Conservation (phyloP, 2,888 invertebrate genomes). For the Diloba caeruleocephala region DNA sequence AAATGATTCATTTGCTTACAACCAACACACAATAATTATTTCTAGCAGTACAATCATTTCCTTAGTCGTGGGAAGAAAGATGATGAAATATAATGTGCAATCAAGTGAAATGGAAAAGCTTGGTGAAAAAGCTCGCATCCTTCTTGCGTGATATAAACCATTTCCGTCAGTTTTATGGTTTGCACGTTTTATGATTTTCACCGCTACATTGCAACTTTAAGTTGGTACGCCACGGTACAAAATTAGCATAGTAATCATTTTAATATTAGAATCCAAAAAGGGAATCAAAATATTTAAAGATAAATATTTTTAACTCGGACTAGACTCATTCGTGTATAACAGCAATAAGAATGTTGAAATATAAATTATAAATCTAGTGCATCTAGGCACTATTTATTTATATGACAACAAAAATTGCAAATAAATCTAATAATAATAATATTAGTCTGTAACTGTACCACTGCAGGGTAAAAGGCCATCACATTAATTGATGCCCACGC, state of each 20-base stretch:
- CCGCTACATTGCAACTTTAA: constrained; percentile 67
- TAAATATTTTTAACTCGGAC: constrained; percentile 4
- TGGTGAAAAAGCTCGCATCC: constrained; percentile 70
- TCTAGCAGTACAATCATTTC: constrained; percentile 21
- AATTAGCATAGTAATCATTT: constrained; percentile 44
- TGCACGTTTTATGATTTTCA: constrained; percentile 75
- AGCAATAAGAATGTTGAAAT: constrained; percentile 10
- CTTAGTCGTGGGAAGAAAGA: constrained; percentile 42
- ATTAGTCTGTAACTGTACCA: too few relatives aligned
- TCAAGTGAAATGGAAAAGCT: constrained; percentile 75
- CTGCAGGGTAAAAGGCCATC: too few relatives aligned
- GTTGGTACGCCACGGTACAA: constrained; percentile 53
- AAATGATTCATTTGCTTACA: too few relatives aligned
- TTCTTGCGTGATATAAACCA: constrained; percentile 79
- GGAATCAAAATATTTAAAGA: constrained; percentile 5
- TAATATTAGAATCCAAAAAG: constrained; percentile 48
- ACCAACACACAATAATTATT: neutral
- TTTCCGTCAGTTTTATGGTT: constrained; percentile 72
- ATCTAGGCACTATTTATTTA: too few relatives aligned
- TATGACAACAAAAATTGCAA: too few relatives aligned
- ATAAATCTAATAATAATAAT: too few relatives aligned
- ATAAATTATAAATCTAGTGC: constrained; percentile 4
- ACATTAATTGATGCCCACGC: too few relatives aligned
- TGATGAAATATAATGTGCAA: constrained; percentile 79
- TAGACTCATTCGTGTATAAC: constrained; percentile 30